phyloP scores from a whole-genome alignment of 2,888 invertebrate genomes.

The Caprella mutica region DNA sequence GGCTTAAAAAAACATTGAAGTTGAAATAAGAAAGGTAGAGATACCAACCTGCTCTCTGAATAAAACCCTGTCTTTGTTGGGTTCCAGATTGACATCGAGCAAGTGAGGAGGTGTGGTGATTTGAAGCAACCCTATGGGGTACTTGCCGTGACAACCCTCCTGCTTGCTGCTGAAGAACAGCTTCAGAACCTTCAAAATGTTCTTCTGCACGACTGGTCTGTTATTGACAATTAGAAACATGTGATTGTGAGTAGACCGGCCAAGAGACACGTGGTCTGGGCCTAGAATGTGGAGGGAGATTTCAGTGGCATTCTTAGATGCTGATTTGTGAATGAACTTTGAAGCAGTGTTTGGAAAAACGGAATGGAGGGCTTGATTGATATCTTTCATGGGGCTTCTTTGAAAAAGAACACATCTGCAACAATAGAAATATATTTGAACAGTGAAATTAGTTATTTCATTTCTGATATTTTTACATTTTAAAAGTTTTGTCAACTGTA shows the following conservation, averaged over 20 bases:
- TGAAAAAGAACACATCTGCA: conserved; percentile 19
- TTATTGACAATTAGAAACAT: conserved; percentile 47
- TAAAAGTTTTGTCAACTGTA: no score
- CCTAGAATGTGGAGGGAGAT: no score
- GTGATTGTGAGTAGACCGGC: conserved; percentile 37
- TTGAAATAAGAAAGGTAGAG: no score
- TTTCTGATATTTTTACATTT: no score
- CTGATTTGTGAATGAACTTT: neutral
- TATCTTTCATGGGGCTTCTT: conserved; percentile 16
- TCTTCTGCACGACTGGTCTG: conserved; percentile 46
- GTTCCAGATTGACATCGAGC: conserved; percentile 51
- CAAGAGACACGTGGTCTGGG: no score
- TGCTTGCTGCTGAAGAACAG: conserved; percentile 39
- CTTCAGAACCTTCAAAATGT: conserved; percentile 42
- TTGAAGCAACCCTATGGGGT: conserved; percentile 44
- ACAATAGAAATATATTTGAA: neutral
- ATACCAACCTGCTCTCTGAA: conserved; percentile 48
- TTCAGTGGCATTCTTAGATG: no score
- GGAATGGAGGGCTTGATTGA: conserved; percentile 11
- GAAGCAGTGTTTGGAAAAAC: conserved; percentile 2
- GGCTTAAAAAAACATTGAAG: no score
- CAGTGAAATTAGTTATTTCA: no score
- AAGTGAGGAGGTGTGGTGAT: conserved; percentile 42
- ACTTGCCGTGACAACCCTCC: conserved; percentile 39
- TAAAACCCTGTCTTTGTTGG: conserved; percentile 49